Evolutionary conservation across 2,888 invertebrate genomes (phyloP), one percentile per base, ranked within the genome.

Genomic region (Dryadula phaetusa): DNA sequence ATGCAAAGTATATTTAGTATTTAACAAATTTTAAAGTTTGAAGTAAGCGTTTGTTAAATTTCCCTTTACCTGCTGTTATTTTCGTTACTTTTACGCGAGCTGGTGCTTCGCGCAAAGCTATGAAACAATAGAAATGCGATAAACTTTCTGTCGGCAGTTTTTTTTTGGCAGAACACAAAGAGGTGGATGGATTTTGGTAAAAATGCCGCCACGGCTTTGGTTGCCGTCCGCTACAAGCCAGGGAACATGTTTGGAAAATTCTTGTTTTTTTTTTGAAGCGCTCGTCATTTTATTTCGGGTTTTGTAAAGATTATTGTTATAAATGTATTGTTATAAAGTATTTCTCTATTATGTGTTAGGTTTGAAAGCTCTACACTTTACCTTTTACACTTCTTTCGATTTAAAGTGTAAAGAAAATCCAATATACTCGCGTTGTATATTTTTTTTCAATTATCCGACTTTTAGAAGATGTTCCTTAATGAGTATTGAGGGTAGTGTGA

Each of bases 111-210:
- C 25, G 46, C 64, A 40, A 28, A 64, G 47, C 64, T 47, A 60
- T 54, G 46, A 58, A 66, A 70, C 68, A 69, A 70, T 69, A 65
- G 44, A 66, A 54, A 64, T 61, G 63, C 63, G 61, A 69, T 70
- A 68, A 66, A 70, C 65, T 66, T 69, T 60, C 22, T 58, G 68
- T 46, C 44, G 66, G 47, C 22, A 20, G 44, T 60, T 40, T 63
- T 70, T 70, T 70, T 69, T n/a, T 37, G 32, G 47, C 22, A 40
- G 63, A 56, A 46, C 32, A 69, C 61, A 70, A 69, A 63, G 63
- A 66, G 65, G 34, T 58, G 52, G 62, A 53, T 60, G 46, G 42
- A 68, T 68, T 63, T 47, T 25, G 22, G 28, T 56, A 65, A 68
- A 62, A 70, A 47, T 37, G 46, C 37, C 37, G 25, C 12, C 22